Percentiles rank a stretch among this genome's conserved stretches.
phyloP scores from a whole-genome alignment of 2,888 invertebrate genomes.

The Nephrotoma appendiculata region DNA sequence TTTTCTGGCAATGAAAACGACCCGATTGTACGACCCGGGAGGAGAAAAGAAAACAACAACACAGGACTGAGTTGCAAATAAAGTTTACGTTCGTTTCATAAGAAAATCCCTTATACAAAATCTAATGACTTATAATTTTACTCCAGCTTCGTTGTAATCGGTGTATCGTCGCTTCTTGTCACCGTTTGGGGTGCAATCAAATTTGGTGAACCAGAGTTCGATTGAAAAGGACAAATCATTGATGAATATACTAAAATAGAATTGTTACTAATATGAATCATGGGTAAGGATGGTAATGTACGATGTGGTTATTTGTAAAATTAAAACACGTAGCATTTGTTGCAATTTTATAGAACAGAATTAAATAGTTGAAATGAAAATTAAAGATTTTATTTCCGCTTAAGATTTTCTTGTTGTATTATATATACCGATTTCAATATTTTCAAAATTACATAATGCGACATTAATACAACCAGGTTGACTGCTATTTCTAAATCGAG shows the following conservation, averaged over 20 bases:
- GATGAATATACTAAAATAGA: not conserved
- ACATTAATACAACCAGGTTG: not conserved
- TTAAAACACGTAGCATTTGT: too few relatives aligned
- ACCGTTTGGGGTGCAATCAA: not conserved
- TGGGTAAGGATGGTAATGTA: not conserved
- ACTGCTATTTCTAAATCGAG: not conserved
- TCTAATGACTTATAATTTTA: not conserved
- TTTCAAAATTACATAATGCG: not conserved
- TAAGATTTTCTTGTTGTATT: not conserved
- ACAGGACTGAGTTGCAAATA: not conserved
- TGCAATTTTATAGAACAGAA: too few relatives aligned
- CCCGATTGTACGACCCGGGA: fast-evolving
- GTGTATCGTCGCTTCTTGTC: not conserved
- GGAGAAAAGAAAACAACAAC: not conserved
- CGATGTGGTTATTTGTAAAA: too few relatives aligned
- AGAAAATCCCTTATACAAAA: not conserved
- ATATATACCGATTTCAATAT: not conserved
- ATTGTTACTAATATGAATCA: not conserved
- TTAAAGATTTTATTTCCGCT: too few relatives aligned
- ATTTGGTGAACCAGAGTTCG: not conserved
- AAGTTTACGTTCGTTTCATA: not conserved
- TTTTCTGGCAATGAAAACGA: not conserved
- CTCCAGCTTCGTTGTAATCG: not conserved
- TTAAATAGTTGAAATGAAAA: too few relatives aligned
- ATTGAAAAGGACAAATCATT: not conserved